Evolutionary conservation across 92 coral and sea anemone genomes (phyloP).

Genomic region (Paramuricea clavata): DNA sequence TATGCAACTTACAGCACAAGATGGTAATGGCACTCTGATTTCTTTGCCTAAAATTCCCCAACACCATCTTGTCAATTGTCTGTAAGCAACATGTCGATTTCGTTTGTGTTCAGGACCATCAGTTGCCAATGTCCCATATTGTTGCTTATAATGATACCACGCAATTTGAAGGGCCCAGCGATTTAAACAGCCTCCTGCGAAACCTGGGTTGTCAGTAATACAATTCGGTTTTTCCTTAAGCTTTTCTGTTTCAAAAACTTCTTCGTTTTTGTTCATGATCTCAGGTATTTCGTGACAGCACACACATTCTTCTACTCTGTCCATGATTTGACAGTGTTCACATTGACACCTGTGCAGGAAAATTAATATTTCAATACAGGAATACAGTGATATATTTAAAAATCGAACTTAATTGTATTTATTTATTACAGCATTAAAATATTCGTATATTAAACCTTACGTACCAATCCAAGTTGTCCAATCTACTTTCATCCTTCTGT

Average conservation of each 20-base stretch:
- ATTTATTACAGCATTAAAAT: no score
- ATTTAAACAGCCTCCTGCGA: slow-evolving; percentile 19
- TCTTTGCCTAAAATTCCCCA: slow-evolving; percentile 59
- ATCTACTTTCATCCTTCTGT: not conserved
- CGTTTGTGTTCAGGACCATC: slow-evolving; percentile 44
- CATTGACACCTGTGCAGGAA: slow-evolving; percentile 19
- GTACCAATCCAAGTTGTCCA: not conserved
- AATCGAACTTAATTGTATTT: no score
- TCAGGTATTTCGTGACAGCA: slow-evolving; percentile 17
- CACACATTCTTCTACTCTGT: slow-evolving; percentile 6
- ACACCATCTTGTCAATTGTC: slow-evolving; percentile 57
- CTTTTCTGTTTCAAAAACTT: slow-evolving; percentile 12
- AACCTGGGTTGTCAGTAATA: slow-evolving; percentile 45
- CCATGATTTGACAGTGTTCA: slow-evolving; percentile 29
- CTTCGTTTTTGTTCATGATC: not conserved
- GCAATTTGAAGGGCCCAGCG: slow-evolving; percentile 26
- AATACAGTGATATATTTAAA: no score
- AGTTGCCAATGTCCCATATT: not conserved
- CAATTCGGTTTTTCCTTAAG: slow-evolving; percentile 11
- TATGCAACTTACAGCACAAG: slow-evolving; percentile 59
- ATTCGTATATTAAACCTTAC: not conserved
- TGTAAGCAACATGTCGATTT: slow-evolving; percentile 40
- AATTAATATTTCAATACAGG: not conserved
- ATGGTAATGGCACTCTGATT: slow-evolving; percentile 51
- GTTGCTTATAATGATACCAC: slow-evolving; percentile 24